phyloP scores from a whole-genome alignment of 2,797 vertebrate species.

The Masticophis lateralis region DNA sequence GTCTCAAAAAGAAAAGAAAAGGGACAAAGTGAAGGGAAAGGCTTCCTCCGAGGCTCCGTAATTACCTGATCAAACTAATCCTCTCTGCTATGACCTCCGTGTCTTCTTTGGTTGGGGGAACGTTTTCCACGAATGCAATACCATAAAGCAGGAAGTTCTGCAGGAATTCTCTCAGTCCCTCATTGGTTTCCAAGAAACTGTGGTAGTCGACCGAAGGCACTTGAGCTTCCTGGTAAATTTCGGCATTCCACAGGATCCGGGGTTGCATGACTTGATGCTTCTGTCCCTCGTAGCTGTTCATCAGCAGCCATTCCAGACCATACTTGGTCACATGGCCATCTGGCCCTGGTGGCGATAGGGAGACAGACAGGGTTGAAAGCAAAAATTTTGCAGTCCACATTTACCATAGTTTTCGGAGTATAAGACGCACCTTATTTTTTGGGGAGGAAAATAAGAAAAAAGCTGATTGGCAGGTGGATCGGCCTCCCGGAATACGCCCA shows the following conservation, averaged over 20 bases:
- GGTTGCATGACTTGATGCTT: slow-evolving; percentile 78
- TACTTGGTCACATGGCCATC: slow-evolving; percentile 84
- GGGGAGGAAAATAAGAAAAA: no score
- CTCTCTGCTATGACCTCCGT: slow-evolving; percentile 80
- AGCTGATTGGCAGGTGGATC: no score
- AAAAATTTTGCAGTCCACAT: no score
- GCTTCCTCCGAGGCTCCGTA: background rate
- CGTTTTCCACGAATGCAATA: slow-evolving; percentile 86
- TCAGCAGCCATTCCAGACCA: slow-evolving; percentile 81
- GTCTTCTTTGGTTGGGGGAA: slow-evolving; percentile 83
- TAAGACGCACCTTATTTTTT: no score
- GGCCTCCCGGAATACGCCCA: no score
- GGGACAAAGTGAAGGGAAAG: accelerated
- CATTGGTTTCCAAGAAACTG: slow-evolving; percentile 80
- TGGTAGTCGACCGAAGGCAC: slow-evolving; percentile 75
- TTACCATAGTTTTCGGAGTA: no score
- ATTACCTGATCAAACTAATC: slow-evolving; percentile 89
- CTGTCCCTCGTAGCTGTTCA: slow-evolving; percentile 86
- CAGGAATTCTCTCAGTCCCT: slow-evolving; percentile 84
- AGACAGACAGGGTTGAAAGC: background rate
- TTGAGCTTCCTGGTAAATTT: slow-evolving; percentile 77
- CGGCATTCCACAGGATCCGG: slow-evolving; percentile 82
- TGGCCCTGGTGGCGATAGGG: slow-evolving; percentile 74
- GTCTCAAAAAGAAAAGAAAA: background rate
- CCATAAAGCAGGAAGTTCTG: slow-evolving; percentile 85